Conservation (phyloP, 2,113 vertebrate genomes). For the Rhegmatorhina hoffmannsi region DNA sequence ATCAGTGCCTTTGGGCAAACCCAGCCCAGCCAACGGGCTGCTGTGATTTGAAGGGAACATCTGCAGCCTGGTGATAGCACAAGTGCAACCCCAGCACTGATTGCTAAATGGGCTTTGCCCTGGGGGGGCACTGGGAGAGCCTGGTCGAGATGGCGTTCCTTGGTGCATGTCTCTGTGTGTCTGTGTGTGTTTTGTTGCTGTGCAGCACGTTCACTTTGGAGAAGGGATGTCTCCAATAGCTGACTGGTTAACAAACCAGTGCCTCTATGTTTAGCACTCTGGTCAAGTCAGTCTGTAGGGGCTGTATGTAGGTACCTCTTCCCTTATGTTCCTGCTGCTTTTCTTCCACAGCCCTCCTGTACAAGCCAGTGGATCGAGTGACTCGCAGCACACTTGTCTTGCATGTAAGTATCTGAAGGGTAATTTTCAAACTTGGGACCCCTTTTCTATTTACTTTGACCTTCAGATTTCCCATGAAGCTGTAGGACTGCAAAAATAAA, state of each 20-base stretch:
- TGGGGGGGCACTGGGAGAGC: background rate
- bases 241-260: background rate
- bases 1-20: background rate
- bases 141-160: background rate
- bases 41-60: background rate
- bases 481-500: background rate
- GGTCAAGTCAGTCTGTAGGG: background rate
- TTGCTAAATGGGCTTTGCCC: background rate
- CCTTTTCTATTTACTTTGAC: background rate
- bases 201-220: background rate
- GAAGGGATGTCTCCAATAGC: background rate
- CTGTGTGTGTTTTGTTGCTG: background rate
- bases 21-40: background rate
- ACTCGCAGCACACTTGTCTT: conserved; percentile 95
- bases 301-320: background rate
- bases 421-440: background rate
- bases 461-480: background rate
- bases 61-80: background rate
- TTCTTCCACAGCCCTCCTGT: conserved; percentile 85
- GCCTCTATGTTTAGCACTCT: background rate
- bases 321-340: background rate
- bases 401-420: conserved; percentile 84
- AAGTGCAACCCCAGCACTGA: background rate
- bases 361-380: conserved; percentile 97
- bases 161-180: background rate